Conservation (phyloP, 2,888 invertebrate species). For the Cyclophora punctaria region DNA sequence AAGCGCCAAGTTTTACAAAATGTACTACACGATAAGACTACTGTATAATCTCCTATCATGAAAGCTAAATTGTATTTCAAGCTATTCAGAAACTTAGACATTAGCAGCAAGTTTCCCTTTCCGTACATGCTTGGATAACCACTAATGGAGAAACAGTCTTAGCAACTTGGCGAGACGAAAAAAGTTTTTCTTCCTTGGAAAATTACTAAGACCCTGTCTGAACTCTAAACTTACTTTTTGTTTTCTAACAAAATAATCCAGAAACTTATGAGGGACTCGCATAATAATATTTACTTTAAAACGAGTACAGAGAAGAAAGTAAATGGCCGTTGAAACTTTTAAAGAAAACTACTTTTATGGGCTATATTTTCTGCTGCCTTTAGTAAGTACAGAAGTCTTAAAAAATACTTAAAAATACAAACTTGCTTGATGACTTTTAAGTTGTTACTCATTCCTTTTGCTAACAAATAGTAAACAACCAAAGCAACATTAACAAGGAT, state of each 20-base stretch:
- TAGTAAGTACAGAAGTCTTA: background rate
- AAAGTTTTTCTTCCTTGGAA: slow-evolving; percentile 36
- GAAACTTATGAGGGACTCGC: slow-evolving; percentile 18
- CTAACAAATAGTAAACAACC: no score
- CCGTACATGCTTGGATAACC: slow-evolving; percentile 58
- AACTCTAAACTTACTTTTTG: slow-evolving; percentile 38
- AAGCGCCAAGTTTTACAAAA: no score
- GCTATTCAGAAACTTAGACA: slow-evolving; percentile 56
- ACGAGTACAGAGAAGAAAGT: slow-evolving; percentile 15
- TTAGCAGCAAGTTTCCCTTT: slow-evolving; percentile 55
- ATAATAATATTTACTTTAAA: slow-evolving; percentile 21
- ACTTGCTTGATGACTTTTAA: no score
- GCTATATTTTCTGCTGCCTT: slow-evolving; percentile 1
- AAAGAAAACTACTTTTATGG: slow-evolving; percentile 9
- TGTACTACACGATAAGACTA: no score
- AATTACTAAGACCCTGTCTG: slow-evolving; percentile 46
- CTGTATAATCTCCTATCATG: no score
- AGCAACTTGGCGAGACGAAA: slow-evolving; percentile 33
- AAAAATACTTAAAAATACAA: no score
- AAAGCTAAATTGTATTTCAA: slow-evolving; percentile 53
- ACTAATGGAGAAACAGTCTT: slow-evolving; percentile 59
- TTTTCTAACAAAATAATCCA: slow-evolving; percentile 31
- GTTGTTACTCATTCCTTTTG: no score
- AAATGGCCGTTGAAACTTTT: slow-evolving; percentile 13
- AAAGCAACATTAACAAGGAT: no score